A percentile compares a stretch with the other conserved stretches of the same genome.
Conservation (phyloP, 2,113 vertebrate genomes). For the Sturnira hondurensis region DNA sequence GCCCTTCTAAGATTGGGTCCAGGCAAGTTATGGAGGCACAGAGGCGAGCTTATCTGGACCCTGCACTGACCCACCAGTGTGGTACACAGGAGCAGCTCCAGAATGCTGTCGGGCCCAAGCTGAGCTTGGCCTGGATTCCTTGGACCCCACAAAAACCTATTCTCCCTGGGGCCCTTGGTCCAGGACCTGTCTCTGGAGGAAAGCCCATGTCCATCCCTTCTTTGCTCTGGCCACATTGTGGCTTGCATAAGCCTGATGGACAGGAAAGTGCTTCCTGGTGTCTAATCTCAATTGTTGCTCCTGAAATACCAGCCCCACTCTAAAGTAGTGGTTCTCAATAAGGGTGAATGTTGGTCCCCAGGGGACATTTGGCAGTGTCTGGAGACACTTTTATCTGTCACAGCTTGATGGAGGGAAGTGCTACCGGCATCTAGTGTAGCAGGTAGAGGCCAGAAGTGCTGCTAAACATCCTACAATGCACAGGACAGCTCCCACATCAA, state of each 20-base stretch:
- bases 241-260: neutral
- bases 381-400: conserved; percentile 1
- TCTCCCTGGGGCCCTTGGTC: neutral
- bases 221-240: neutral
- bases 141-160: neutral
- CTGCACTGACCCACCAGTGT: neutral
- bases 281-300: neutral
- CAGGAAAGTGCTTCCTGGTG: neutral
- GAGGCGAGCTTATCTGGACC: neutral
- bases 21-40: neutral
- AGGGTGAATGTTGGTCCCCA: neutral
- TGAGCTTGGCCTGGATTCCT: neutral
- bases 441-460: neutral
- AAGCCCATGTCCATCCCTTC: neutral
- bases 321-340: neutral
- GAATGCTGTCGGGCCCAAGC: neutral
- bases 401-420: neutral
- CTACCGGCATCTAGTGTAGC: neutral
- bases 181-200: neutral
- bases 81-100: neutral
- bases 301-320: neutral
- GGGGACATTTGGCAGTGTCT: neutral
- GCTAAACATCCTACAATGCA: neutral
- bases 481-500: neutral
- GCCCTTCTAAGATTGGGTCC: neutral